Conservation (phyloP, 1,140 invertebrate species). For the Rhagoletis pomonella region DNA sequence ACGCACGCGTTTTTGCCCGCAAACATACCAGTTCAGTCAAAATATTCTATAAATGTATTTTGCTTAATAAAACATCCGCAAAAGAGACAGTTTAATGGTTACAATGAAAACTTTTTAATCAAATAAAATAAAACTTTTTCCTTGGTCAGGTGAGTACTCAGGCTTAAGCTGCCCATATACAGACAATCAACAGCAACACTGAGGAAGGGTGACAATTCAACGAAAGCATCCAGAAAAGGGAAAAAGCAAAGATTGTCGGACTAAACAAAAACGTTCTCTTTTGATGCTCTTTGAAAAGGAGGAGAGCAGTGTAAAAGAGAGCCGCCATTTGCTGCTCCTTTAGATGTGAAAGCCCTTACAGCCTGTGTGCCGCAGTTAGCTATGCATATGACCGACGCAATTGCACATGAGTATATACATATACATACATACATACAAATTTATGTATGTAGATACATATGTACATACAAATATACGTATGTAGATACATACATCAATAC, state of each 20-base stretch:
- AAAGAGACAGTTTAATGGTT: too few relatives aligned
- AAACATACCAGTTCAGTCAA: too few relatives aligned
- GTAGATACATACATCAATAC: too few relatives aligned
- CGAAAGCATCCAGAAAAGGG: background rate
- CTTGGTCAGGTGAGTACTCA: too few relatives aligned
- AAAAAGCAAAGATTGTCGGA: slow-evolving; percentile 28
- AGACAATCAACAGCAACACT: slow-evolving; percentile 13
- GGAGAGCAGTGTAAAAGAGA: slow-evolving; percentile 6
- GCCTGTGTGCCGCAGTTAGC: background rate
- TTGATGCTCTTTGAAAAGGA: slow-evolving; percentile 15
- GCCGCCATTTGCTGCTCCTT: slow-evolving; percentile 35
- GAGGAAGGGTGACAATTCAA: slow-evolving; percentile 31
- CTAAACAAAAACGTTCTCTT: slow-evolving; percentile 1
- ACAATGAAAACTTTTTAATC: too few relatives aligned
- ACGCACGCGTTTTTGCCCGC: too few relatives aligned
- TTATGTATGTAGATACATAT: background rate
- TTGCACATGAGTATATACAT: background rate
- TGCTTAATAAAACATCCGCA: too few relatives aligned
- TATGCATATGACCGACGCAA: slow-evolving; percentile 1
- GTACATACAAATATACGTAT: background rate
- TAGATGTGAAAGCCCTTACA: background rate
- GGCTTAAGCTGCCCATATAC: background rate
- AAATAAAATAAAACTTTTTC: background rate
- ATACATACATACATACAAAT: background rate
- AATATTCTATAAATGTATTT: too few relatives aligned